phyloP scores from a whole-genome alignment of 2,797 vertebrate genomes.

The Malacoctenus gilli region DNA sequence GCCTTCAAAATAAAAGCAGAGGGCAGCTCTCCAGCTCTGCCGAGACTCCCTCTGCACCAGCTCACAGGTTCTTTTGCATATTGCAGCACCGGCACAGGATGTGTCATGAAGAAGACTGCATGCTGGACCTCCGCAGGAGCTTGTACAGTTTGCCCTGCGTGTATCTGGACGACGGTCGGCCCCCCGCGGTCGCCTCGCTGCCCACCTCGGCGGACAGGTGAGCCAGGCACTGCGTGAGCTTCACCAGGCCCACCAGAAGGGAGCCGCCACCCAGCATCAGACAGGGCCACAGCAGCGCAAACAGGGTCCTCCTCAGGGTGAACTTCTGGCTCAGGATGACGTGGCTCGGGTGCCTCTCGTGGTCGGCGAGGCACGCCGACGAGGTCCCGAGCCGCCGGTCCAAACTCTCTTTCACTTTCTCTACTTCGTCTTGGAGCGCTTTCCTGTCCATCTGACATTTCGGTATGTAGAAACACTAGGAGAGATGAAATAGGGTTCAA shows the following conservation, averaged over 20 bases:
- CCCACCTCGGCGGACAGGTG: conserved; percentile 69
- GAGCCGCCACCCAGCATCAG: conserved; percentile 83
- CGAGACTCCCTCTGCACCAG: too few species aligned
- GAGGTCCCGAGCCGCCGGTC: conserved; percentile 50
- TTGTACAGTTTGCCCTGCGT: conserved; percentile 60
- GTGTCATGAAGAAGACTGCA: conserved; percentile 42
- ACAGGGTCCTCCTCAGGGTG: conserved; percentile 65
- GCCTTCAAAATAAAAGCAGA: too few species aligned
- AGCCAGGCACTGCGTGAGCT: conserved; percentile 82
- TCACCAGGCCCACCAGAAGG: conserved; percentile 84
- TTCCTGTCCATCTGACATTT: conserved; percentile 79
- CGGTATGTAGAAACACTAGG: conserved; percentile 87
- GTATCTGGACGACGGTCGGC: conserved; percentile 7
- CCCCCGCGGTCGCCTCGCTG: conserved; percentile 14
- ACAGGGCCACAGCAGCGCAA: conserved; percentile 83
- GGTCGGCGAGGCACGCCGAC: conserved; percentile 74
- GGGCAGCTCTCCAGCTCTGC: too few species aligned
- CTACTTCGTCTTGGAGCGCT: conserved; percentile 72
- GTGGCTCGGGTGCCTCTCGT: conserved; percentile 56
- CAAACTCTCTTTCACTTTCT: conserved; percentile 75
- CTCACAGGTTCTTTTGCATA: background rate
- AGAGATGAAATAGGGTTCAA: conserved; percentile 22
- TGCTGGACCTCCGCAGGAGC: conserved; percentile 51
- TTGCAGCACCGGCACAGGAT: background rate
- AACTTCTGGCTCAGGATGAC: conserved; percentile 79